A percentile compares a stretch with the other conserved stretches of the same genome.
These are phyloP conservation scores for Odontocerum albicorne DNA, from an alignment of 2,888 invertebrate species.

Conservation along the genomic window DNA sequence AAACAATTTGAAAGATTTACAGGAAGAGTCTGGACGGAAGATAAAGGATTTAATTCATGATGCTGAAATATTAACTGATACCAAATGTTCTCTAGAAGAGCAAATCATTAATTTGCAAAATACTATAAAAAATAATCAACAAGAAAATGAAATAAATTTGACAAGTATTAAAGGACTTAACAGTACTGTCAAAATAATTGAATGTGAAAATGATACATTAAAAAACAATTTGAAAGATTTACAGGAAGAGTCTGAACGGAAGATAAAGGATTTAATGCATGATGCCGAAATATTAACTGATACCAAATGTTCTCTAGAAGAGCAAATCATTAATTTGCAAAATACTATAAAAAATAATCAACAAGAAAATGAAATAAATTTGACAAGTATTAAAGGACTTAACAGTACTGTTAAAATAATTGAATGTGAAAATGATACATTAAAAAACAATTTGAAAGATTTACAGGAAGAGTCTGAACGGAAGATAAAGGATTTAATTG, in stretches of 20 bases:
- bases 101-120: neutral
- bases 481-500: neutral
- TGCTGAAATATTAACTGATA: neutral
- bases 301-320: neutral
- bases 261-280: too few species aligned
- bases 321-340: neutral
- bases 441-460: neutral
- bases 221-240: neutral
- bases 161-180: neutral
- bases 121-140: neutral
- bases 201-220: neutral
- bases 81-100: neutral
- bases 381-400: neutral
- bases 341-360: neutral
- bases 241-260: neutral
- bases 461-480: neutral
- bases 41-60: too few species aligned
- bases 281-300: neutral
- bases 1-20: neutral
- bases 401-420: constrained; percentile 1
- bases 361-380: neutral
- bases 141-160: constrained; percentile 2
- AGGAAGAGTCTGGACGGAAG: neutral
- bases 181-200: neutral
- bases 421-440: neutral